Evolutionary conservation across 2,888 invertebrate species (phyloP).

Genomic region (Drosophila nigricruria): DNA sequence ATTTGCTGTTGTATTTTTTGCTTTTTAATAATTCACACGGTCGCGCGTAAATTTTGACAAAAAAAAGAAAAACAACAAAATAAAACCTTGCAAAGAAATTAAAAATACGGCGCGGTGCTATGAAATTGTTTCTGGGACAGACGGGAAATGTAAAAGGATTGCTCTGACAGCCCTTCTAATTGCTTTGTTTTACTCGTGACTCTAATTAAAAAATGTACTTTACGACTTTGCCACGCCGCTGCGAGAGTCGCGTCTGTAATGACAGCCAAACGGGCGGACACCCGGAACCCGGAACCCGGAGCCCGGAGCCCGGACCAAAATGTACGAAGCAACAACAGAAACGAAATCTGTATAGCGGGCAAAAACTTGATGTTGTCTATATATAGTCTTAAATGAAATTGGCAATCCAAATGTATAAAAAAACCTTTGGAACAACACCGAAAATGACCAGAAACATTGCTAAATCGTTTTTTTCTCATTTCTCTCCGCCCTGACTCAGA

Average conservation of each 20-base stretch:
- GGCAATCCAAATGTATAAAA: constrained; percentile 49
- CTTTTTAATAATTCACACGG: constrained; percentile 74
- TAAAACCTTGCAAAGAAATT: constrained; percentile 56
- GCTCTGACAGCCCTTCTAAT: constrained; percentile 76
- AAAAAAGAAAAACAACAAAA: constrained; percentile 19
- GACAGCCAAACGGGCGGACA: constrained; percentile 34
- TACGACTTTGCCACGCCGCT: constrained; percentile 65
- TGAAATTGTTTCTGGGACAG: constrained; percentile 9
- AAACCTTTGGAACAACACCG: constrained; percentile 45
- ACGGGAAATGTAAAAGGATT: constrained; percentile 62
- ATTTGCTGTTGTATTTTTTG: constrained; percentile 51
- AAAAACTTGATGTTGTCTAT: constrained; percentile 27
- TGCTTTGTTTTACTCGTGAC: constrained; percentile 80
- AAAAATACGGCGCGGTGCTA: constrained; percentile 50
- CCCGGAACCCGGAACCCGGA: constrained; percentile 2
- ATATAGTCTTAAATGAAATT: constrained; percentile 6
- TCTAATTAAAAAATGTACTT: constrained; percentile 80
- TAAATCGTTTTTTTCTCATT: neutral
- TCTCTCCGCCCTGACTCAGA: too few relatives aligned
- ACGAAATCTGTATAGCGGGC: constrained; percentile 22
- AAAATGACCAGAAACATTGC: constrained; percentile 43
- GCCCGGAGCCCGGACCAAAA: neutral
- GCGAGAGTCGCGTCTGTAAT: constrained; percentile 31
- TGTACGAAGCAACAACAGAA: constrained; percentile 15
- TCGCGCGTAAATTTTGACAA: constrained; percentile 66